A percentile compares a stretch with the other conserved stretches of the same genome.
These are phyloP conservation scores for Apodemus speciosus DNA, from an alignment of 2,113 vertebrate species.

Conservation along the genomic window DNA sequence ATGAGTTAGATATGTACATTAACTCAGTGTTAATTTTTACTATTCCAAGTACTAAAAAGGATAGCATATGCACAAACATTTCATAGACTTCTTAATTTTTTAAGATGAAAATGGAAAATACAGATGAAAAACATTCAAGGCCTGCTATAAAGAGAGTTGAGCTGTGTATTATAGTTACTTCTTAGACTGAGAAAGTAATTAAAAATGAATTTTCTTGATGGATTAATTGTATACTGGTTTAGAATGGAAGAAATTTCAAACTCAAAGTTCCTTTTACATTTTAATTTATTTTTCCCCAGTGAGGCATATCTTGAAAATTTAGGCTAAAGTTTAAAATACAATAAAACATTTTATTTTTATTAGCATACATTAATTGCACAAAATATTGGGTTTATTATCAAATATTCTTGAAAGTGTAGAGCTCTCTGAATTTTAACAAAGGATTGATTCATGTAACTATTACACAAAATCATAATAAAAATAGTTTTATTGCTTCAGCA, in stretches of 20 bases:
- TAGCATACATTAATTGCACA: not conserved
- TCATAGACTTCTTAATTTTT: conserved; percentile 22
- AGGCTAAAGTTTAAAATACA: conserved; percentile 29
- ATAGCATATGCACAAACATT: conserved; percentile 12
- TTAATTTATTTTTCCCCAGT: conserved; percentile 15
- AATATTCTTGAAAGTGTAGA: not conserved
- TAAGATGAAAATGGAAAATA: not conserved
- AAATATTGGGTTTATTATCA: not conserved
- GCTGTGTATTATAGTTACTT: not conserved
- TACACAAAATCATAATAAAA: not conserved
- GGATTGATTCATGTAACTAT: not conserved
- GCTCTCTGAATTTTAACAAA: not conserved
- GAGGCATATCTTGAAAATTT: not conserved
- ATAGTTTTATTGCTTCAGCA: not conserved
- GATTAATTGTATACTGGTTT: not conserved
- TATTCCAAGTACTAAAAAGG: not conserved
- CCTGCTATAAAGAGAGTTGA: not conserved
- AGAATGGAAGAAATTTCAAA: conserved; percentile 8
- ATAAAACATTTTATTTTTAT: conserved; percentile 6
- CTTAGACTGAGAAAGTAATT: not conserved
- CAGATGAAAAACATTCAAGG: not conserved
- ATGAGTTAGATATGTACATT: not conserved
- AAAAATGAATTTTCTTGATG: conserved; percentile 17
- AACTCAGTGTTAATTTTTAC: conserved; percentile 12
- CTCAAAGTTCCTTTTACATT: conserved; percentile 8